Conservation (phyloP, 1,140 invertebrate species). For the Aphidius gifuensis region DNA sequence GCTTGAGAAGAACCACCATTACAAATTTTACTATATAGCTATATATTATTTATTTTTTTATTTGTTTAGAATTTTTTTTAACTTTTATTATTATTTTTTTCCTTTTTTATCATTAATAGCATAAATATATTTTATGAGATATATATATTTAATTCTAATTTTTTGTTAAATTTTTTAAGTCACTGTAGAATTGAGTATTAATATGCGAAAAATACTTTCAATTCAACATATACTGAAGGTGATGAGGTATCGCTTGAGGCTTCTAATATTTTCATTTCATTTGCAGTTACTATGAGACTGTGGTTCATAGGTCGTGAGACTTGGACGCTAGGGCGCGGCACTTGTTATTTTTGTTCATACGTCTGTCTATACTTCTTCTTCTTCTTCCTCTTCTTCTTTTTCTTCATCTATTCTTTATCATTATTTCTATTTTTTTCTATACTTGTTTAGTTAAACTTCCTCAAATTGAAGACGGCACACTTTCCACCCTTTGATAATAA, state of each 20-base stretch:
- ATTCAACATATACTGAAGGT: constrained; percentile 15
- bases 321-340: constrained; percentile 22
- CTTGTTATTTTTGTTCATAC: constrained; percentile 11
- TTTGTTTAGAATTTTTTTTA: background rate
- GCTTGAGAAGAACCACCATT: constrained; percentile 3
- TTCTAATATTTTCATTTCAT: constrained; percentile 46
- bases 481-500: constrained; percentile 28
- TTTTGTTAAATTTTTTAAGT: constrained; percentile 2
- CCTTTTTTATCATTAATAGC: too few relatives aligned
- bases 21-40: background rate
- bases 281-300: constrained; percentile 54
- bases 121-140: background rate
- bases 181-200: constrained; percentile 3
- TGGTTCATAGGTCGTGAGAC: constrained; percentile 53
- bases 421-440: background rate
- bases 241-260: constrained; percentile 22
- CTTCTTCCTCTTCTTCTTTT: background rate
- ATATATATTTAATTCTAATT: constrained; percentile 1
- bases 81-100: background rate
- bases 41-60: background rate
- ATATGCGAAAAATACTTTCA: constrained; percentile 17
- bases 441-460: background rate
- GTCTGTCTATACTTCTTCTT: background rate
- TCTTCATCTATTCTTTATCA: background rate
- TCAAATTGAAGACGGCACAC: constrained; percentile 22